These are phyloP conservation scores for Misgurnus mizolepis DNA, from an alignment of 2,113 vertebrate species.

Conservation along the genomic window DNA sequence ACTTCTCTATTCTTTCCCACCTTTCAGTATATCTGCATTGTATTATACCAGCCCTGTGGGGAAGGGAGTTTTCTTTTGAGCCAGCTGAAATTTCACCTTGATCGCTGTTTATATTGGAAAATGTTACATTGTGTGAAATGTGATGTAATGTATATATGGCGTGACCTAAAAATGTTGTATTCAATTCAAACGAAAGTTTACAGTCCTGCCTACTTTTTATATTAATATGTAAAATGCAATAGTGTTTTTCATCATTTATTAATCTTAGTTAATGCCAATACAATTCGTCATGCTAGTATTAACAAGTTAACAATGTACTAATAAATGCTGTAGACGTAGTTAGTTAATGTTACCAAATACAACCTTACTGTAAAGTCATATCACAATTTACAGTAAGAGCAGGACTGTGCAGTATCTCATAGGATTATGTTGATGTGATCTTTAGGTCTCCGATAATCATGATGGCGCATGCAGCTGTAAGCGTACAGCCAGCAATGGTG, in stretches of 20 bases:
- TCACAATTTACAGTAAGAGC: neutral
- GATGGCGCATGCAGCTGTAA: constrained; percentile 31
- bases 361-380: too few relatives aligned
- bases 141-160: neutral
- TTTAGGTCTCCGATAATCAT: neutral
- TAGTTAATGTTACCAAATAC: too few relatives aligned
- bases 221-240: too few relatives aligned
- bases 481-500: constrained; percentile 25
- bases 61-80: neutral
- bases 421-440: neutral
- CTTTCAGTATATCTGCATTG: neutral
- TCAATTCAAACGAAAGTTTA: neutral
- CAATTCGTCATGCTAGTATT: too few relatives aligned
- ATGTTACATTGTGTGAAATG: neutral
- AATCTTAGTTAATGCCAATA: too few relatives aligned
- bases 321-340: too few relatives aligned
- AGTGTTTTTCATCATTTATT: too few relatives aligned
- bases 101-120: neutral
- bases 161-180: neutral
- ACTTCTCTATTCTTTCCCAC: neutral
- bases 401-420: neutral
- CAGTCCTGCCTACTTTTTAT: neutral
- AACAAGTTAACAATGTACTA: too few relatives aligned
- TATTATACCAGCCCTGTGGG: neutral
- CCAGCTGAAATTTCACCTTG: neutral